A percentile compares a stretch with the other conserved stretches of the same genome.
These are phyloP conservation scores for Leptosomus discolor DNA, from an alignment of 2,113 vertebrate species.

Conservation along the genomic window DNA sequence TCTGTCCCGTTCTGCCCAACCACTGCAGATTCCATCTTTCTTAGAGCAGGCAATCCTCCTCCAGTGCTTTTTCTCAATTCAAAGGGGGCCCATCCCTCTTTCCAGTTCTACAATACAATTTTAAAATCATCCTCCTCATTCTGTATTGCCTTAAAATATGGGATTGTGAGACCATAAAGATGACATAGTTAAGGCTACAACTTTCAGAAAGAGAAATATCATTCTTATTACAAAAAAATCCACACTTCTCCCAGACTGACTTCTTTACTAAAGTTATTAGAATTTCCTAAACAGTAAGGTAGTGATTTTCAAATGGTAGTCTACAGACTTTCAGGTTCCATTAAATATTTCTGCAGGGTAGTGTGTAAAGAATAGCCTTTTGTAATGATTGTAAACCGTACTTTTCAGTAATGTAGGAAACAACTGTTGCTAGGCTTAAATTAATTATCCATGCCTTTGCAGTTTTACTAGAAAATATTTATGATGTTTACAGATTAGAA, in stretches of 20 bases:
- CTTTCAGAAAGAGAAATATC: neutral
- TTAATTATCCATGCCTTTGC: neutral
- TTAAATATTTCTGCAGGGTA: neutral
- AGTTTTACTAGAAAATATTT: neutral
- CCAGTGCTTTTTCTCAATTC: neutral
- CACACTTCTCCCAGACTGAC: neutral
- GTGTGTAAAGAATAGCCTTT: neutral
- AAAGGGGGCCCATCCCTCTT: neutral
- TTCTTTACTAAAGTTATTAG: neutral
- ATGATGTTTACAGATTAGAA: neutral
- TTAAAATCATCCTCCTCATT: neutral
- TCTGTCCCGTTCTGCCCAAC: neutral
- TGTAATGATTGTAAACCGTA: neutral
- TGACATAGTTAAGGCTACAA: neutral
- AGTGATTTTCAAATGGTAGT: neutral
- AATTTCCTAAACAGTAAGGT: neutral
- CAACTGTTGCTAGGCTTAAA: neutral
- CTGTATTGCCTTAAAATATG: neutral
- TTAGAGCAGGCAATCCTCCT: neutral
- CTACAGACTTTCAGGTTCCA: neutral
- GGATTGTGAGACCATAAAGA: neutral
- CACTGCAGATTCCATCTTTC: neutral
- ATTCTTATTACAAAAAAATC: neutral
- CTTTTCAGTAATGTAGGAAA: neutral
- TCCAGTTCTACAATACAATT: neutral